Evolutionary conservation across 2,113 vertebrate genomes (phyloP), one percentile per base, ranked within the genome.

Genomic region (Percina caprodes): DNA sequence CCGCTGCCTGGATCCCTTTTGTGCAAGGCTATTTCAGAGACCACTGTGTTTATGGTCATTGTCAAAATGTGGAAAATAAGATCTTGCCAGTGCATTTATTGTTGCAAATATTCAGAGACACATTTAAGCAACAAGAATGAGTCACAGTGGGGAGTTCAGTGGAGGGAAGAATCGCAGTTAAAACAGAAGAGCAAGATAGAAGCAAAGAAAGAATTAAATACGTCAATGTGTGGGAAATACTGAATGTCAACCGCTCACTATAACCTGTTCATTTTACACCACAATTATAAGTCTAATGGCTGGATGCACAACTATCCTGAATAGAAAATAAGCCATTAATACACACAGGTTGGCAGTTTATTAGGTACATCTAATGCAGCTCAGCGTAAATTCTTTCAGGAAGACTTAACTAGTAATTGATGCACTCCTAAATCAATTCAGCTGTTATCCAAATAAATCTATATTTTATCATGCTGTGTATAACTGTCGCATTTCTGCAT

Each of bases 21-120:
- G 62, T 61, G 66, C 5, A 18, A 19, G 11, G 39, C 70, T 46
- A 48, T 67, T 80, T 80, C 39, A 77, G 66, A 83, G 16, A 52
- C 19, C 18, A 58, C 24, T 80, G 42, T 30, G 0, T 79, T 75
- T 55, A 68, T 39, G 21, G 18, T 13, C 46, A 33, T 51, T 77
- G 62, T 66, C 19, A 49, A 67, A 68, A 65, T 33, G 19, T 24
- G 48, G 11, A 79, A 13, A 42, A 68, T 59, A 65, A 21, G 4
- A 70, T 51, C 30, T 77, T 69, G 52, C 52, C 45, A 45, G 49
- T 46, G 15, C 13, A 2, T 33, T 69, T 21, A 51, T n/a, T 73
- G 48, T 35, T 67, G 49, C 4, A 10, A 56, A 45, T 56, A 42
- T 46, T 65, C 52, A 52, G 39, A 70, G 55, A 68, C 11, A 19